Evolutionary conservation across 2,113 vertebrate genomes (phyloP).

Genomic region (Chloroceryle aenea): DNA sequence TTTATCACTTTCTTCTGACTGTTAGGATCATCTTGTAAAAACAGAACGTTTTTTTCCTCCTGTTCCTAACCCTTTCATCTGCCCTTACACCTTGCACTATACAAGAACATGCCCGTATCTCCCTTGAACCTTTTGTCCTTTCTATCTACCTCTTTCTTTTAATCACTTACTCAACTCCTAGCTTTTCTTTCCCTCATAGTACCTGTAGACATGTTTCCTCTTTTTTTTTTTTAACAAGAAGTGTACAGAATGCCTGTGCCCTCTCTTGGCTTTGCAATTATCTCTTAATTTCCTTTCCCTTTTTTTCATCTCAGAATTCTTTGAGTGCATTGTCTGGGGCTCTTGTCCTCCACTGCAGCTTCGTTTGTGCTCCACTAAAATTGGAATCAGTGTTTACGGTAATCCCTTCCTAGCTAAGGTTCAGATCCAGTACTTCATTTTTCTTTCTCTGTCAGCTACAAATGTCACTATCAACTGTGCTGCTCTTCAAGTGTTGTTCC

Average conservation of each 20-base stretch:
- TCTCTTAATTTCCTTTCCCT: slow-evolving; percentile 6
- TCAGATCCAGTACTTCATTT: neutral
- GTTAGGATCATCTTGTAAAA: neutral
- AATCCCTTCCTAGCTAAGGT: neutral
- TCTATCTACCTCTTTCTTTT: neutral
- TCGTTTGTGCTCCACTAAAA: neutral
- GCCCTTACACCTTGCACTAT: neutral
- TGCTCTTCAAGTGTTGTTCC: neutral
- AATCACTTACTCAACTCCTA: neutral
- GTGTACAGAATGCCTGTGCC: neutral
- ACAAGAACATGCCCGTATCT: neutral
- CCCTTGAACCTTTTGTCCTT: neutral
- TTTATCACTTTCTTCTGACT: neutral
- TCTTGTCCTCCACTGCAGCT: neutral
- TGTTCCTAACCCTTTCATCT: neutral
- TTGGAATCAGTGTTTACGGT: neutral
- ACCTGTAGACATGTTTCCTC: neutral
- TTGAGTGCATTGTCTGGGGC: neutral
- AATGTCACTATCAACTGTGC: neutral
- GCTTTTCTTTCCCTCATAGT: neutral
- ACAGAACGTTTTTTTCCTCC: neutral
- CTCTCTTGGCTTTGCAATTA: neutral
- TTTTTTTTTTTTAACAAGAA: neutral
- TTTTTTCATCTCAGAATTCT: neutral
- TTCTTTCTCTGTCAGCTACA: neutral